These are phyloP conservation scores for Botrylloides violaceus DNA, from an alignment of 23 tunicate species.

Conservation along the genomic window DNA sequence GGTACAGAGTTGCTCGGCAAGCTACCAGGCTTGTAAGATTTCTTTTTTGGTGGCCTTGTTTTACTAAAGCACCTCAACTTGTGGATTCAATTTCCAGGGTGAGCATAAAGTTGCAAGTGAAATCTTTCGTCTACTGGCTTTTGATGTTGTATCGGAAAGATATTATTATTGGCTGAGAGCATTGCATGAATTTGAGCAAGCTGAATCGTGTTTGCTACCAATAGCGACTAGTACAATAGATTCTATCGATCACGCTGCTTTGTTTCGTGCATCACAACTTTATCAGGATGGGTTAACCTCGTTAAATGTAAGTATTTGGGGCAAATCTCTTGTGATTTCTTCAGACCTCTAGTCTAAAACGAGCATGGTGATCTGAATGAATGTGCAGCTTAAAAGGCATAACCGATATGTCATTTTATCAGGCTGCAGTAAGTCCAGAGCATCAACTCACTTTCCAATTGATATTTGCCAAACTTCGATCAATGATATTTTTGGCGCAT, in stretches of 20 bases:
- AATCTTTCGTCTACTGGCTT: constrained; percentile 27
- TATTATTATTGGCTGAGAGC: constrained; percentile 86
- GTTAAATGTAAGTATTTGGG: constrained; percentile 30
- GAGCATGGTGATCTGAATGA: too few relatives aligned
- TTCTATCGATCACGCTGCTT: background rate
- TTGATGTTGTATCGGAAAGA: constrained; percentile 59
- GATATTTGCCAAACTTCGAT: constrained; percentile 46
- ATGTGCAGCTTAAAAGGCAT: too few relatives aligned
- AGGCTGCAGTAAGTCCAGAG: constrained; percentile 90
- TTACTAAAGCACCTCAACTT: background rate
- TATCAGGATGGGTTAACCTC: constrained; percentile 58
- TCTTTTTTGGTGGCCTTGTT: background rate
- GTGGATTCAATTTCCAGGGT: constrained; percentile 31
- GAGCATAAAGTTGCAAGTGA: constrained; percentile 50
- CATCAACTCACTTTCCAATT: constrained; percentile 64
- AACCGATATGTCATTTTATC: background rate
- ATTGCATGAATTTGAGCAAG: constrained; percentile 39
- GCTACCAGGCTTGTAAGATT: constrained; percentile 72
- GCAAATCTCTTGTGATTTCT: background rate
- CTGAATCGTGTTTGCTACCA: constrained; percentile 34
- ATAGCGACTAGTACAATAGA: background rate
- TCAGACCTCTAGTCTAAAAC: too few relatives aligned
- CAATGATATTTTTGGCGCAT: constrained; percentile 57
- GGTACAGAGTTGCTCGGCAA: constrained; percentile 89
- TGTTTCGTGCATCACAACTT: constrained; percentile 39